Percentiles rank a stretch among this genome's conserved stretches.
phyloP scores from a whole-genome alignment of 2,888 invertebrate genomes.

The Gibbula magus region DNA sequence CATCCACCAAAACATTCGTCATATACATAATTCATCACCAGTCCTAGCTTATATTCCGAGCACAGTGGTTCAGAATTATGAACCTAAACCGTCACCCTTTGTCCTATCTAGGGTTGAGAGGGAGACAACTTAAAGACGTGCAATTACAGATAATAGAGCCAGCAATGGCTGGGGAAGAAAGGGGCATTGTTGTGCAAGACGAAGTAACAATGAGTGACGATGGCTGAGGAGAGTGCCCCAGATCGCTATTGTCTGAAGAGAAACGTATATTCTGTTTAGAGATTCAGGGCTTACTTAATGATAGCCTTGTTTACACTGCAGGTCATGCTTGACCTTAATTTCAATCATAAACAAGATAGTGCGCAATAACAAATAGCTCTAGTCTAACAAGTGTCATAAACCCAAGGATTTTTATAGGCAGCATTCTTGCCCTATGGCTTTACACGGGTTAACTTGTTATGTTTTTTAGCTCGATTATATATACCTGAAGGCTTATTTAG shows the following conservation, averaged over 20 bases:
- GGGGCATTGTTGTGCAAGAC: background rate
- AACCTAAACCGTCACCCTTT: background rate
- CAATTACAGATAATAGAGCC: constrained; percentile 2
- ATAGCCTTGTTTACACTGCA: constrained; percentile 1
- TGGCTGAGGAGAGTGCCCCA: background rate
- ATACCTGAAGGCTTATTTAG: no score
- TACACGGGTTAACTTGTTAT: no score
- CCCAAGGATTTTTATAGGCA: no score
- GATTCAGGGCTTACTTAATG: background rate
- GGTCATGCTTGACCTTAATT: background rate
- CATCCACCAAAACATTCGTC: background rate
- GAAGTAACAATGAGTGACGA: background rate
- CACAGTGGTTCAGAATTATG: background rate
- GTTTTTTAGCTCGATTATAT: no score
- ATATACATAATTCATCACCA: background rate
- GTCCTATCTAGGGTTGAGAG: background rate
- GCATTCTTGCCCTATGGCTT: no score
- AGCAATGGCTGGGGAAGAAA: background rate
- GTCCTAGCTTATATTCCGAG: background rate
- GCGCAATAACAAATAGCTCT: background rate
- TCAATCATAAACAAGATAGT: constrained; percentile 5
- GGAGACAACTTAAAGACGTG: background rate
- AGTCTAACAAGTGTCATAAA: no score
- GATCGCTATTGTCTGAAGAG: background rate
- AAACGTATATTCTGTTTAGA: background rate